Evolutionary conservation across 1,140 invertebrate genomes (phyloP).

Genomic region (Aradophagus sp.): DNA sequence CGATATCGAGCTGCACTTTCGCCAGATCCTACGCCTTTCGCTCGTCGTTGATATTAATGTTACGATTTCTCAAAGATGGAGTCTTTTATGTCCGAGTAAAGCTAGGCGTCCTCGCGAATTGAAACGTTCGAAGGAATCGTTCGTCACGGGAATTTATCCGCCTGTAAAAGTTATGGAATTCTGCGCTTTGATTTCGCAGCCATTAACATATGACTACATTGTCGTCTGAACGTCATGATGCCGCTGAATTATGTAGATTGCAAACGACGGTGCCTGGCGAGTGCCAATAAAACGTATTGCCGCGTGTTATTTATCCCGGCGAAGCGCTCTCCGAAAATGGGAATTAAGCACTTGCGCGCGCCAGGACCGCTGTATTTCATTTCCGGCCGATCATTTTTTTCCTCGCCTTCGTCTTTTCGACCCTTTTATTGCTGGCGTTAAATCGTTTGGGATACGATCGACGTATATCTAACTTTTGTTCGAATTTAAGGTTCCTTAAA

Average conservation of each 20-base stretch:
- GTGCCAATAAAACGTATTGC: conserved; percentile 50
- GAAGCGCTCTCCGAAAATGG: conserved; percentile 16
- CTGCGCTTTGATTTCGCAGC: conserved; percentile 55
- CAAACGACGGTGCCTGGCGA: conserved; percentile 33
- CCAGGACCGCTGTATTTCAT: conserved; percentile 19
- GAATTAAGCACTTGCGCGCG: conserved; percentile 25
- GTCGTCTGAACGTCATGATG: conserved; percentile 50
- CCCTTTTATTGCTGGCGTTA: conserved; percentile 20
- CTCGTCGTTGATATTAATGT: conserved; percentile 61
- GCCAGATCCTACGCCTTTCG: conserved; percentile 48
- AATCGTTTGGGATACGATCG: conserved; percentile 14
- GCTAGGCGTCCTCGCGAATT: conserved; percentile 51
- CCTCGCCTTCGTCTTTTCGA: conserved; percentile 16
- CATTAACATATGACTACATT: conserved; percentile 58
- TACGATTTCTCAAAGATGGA: conserved; percentile 57
- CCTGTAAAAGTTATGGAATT: conserved; percentile 59
- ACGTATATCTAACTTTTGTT: conserved; percentile 29
- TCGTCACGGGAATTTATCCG: conserved; percentile 59
- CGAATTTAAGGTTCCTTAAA: conserved; percentile 33
- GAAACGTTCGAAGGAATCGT: conserved; percentile 59
- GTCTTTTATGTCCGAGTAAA: conserved; percentile 53
- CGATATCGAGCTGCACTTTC: conserved; percentile 56
- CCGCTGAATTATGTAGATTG: conserved; percentile 54
- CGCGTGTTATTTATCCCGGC: conserved; percentile 42
- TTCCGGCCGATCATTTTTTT: conserved; percentile 25